A percentile compares a stretch with the other conserved stretches of the same genome.
phyloP scores from a whole-genome alignment of 2,888 invertebrate genomes.

The Mesoligia furuncula region DNA sequence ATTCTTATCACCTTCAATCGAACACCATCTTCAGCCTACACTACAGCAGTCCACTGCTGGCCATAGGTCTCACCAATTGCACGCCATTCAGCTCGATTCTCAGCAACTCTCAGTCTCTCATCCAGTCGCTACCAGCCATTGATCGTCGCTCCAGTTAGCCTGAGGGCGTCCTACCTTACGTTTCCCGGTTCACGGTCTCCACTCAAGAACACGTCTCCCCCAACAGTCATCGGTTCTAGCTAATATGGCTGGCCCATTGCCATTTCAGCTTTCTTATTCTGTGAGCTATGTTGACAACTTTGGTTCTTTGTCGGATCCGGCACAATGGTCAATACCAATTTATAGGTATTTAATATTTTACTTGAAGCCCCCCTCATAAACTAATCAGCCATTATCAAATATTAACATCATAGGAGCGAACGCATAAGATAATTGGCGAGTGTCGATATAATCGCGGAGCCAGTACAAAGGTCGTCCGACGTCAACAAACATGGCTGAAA shows the following conservation, averaged over 20 bases:
- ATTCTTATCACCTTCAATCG: background rate
- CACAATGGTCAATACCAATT: background rate
- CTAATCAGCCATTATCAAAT: conserved; percentile 44
- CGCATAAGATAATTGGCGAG: conserved; percentile 30
- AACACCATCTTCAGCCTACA: background rate
- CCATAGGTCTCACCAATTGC: background rate
- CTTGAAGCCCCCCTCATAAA: conserved; percentile 25
- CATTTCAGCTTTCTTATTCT: background rate
- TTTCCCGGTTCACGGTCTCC: background rate
- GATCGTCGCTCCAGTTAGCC: background rate
- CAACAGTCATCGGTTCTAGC: background rate
- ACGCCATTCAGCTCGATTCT: background rate
- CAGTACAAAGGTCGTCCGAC: conserved; percentile 20
- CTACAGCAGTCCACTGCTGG: background rate
- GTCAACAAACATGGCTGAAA: conserved; percentile 66
- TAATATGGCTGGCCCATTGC: background rate
- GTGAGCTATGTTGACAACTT: background rate
- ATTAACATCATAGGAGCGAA: conserved; percentile 6
- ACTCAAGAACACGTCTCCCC: background rate
- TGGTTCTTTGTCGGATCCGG: background rate
- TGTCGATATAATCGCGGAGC: background rate
- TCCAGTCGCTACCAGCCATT: background rate
- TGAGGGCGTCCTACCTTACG: background rate
- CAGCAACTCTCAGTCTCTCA: background rate
- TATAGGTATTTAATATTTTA: background rate